These are phyloP conservation scores for Rhinichthys klamathensis DNA, from an alignment of 2,113 vertebrate species.

Conservation along the genomic window DNA sequence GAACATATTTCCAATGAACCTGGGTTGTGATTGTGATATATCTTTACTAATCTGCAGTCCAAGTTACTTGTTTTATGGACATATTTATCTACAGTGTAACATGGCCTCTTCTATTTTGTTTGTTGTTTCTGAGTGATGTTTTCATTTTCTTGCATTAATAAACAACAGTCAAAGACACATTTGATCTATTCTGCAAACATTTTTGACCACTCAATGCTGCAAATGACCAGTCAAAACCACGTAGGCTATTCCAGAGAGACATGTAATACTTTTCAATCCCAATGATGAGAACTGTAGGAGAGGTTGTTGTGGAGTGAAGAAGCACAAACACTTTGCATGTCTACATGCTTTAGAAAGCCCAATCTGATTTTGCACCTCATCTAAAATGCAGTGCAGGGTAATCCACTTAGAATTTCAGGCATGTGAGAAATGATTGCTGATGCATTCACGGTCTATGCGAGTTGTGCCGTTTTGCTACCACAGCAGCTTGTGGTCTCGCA, in stretches of 20 bases:
- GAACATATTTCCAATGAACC: background rate
- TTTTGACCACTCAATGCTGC: background rate
- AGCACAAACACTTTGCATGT: background rate
- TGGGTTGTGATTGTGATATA: background rate
- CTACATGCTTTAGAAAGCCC: background rate
- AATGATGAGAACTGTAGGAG: background rate
- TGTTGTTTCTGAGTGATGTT: background rate
- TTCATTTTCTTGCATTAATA: background rate
- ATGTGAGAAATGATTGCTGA: constrained; percentile 13
- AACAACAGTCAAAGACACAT: too few species aligned
- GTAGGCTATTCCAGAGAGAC: background rate
- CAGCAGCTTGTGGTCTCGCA: constrained; percentile 5
- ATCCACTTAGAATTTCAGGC: background rate
- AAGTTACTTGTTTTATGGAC: background rate
- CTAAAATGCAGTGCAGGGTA: constrained; percentile 6
- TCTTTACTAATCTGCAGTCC: background rate
- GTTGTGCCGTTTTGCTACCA: background rate
- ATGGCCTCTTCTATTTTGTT: background rate
- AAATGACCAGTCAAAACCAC: background rate
- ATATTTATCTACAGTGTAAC: background rate
- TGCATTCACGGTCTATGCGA: background rate
- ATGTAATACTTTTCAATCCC: background rate
- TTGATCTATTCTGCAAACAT: too few species aligned
- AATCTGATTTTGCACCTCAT: constrained; percentile 8
- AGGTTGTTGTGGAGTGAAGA: background rate